Evolutionary conservation across 1,140 invertebrate genomes (phyloP).

Genomic region (Callitettix versicolor): DNA sequence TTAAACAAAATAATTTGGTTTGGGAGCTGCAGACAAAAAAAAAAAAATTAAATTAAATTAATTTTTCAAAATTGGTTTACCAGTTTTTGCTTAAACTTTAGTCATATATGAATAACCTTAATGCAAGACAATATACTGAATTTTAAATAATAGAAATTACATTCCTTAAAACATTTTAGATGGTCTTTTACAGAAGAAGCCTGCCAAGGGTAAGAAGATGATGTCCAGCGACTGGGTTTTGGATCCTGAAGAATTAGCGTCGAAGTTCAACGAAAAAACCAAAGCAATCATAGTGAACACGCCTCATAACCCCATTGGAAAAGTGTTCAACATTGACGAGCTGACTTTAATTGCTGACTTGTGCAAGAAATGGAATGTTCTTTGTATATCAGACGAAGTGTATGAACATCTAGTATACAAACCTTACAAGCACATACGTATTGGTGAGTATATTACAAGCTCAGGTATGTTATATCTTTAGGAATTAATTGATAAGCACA

Average conservation of each 20-base stretch:
- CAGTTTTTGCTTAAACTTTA: too few relatives aligned
- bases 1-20: too few relatives aligned
- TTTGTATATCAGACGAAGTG: conserved; percentile 93
- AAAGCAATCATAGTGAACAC: conserved; percentile 95
- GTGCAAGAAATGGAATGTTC: conserved; percentile 84
- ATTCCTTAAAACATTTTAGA: too few relatives aligned
- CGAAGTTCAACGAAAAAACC: conserved; percentile 80
- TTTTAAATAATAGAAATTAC: too few relatives aligned
- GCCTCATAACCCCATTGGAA: conserved; percentile 91
- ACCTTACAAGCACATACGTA: conserved; percentile 76
- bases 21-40: too few relatives aligned
- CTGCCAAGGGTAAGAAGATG: conserved; percentile 9
- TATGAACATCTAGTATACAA: conserved; percentile 96
- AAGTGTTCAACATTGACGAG: conserved; percentile 68
- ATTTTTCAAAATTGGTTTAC: too few relatives aligned
- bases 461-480: too few relatives aligned
- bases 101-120: too few relatives aligned
- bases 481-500: too few relatives aligned
- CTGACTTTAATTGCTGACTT: conserved; percentile 69
- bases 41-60: too few relatives aligned
- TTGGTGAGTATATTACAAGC: conserved; percentile 46
- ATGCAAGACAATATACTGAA: too few relatives aligned
- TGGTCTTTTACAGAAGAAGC: not conserved
- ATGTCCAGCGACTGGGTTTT: conserved; percentile 79
- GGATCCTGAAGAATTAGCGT: conserved; percentile 72